A percentile compares a stretch with the other conserved stretches of the same genome.
phyloP scores from a whole-genome alignment of 1,140 invertebrate species.

The Drosophila guanche region DNA sequence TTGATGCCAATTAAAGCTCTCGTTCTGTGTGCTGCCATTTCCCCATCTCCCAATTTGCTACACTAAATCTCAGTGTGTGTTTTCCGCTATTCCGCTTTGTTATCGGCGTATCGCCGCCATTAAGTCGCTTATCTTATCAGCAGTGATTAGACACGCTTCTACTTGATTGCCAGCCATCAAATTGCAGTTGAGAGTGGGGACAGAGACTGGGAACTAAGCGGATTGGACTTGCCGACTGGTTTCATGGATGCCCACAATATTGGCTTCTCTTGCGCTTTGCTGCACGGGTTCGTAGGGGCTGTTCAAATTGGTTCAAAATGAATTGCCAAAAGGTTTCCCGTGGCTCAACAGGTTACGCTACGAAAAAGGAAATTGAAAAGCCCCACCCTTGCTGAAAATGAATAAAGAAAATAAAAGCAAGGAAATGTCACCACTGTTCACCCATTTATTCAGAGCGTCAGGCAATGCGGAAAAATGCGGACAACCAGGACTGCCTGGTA shows the following conservation, averaged over 20 bases:
- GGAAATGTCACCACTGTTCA: slow-evolving; percentile 56
- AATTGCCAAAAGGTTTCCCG: slow-evolving; percentile 35
- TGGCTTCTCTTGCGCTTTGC: no score
- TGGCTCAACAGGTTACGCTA: slow-evolving; percentile 61
- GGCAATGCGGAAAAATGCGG: slow-evolving; percentile 71
- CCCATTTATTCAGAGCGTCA: slow-evolving; percentile 52
- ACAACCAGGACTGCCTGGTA: slow-evolving; percentile 16
- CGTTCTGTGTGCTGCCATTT: no score
- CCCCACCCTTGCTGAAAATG: slow-evolving; percentile 3
- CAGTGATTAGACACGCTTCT: slow-evolving; percentile 57
- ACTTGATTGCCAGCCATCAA: slow-evolving; percentile 39
- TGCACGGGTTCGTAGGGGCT: no score
- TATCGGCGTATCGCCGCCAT: slow-evolving; percentile 1
- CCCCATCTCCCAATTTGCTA: not conserved
- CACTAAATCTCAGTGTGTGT: not conserved
- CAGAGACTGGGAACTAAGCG: slow-evolving; percentile 34
- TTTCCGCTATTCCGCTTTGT: slow-evolving; percentile 3
- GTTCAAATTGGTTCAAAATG: slow-evolving; percentile 36
- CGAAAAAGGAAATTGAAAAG: slow-evolving; percentile 59
- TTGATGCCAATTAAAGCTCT: not conserved
- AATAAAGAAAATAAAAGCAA: slow-evolving; percentile 23
- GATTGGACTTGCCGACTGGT: slow-evolving; percentile 22
- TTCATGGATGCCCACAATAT: not conserved
- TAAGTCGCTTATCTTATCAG: slow-evolving; percentile 64
- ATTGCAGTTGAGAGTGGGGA: not conserved